phyloP scores from a whole-genome alignment of 2,888 invertebrate species.

The Polydrusus cervinus region DNA sequence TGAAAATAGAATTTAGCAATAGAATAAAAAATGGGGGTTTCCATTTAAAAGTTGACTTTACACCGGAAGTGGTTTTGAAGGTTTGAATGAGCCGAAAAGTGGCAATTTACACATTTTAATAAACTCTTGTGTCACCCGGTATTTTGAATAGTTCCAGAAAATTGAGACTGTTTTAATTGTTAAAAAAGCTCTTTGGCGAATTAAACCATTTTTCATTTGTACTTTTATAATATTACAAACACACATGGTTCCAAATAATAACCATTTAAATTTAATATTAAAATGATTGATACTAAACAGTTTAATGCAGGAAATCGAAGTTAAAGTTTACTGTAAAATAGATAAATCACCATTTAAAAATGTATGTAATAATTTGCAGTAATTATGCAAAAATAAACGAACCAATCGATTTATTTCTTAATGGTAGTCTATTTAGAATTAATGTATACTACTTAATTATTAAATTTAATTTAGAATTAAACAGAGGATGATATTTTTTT shows the following conservation, averaged over 20 bases:
- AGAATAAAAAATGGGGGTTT: no score
- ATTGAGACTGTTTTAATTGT: neutral
- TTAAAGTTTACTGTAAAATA: neutral
- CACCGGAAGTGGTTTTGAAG: no score
- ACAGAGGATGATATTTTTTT: no score
- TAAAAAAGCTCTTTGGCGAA: neutral
- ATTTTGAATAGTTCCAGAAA: neutral
- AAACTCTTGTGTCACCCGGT: no score
- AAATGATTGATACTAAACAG: neutral
- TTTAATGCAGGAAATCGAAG: conserved; percentile 3
- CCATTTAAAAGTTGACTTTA: no score
- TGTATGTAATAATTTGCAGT: neutral
- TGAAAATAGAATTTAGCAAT: no score
- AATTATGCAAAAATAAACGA: neutral
- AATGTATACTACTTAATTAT: neutral
- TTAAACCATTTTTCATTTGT: neutral
- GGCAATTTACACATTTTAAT: no score
- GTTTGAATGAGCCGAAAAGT: no score
- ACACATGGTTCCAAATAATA: neutral
- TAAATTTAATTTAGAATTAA: neutral
- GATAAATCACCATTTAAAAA: neutral
- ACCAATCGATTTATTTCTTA: neutral
- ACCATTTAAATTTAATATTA: neutral
- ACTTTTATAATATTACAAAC: neutral
- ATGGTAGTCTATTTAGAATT: neutral